Evolutionary conservation across 2,113 vertebrate genomes (phyloP).

Genomic region (Dendrocopos noguchii): DNA sequence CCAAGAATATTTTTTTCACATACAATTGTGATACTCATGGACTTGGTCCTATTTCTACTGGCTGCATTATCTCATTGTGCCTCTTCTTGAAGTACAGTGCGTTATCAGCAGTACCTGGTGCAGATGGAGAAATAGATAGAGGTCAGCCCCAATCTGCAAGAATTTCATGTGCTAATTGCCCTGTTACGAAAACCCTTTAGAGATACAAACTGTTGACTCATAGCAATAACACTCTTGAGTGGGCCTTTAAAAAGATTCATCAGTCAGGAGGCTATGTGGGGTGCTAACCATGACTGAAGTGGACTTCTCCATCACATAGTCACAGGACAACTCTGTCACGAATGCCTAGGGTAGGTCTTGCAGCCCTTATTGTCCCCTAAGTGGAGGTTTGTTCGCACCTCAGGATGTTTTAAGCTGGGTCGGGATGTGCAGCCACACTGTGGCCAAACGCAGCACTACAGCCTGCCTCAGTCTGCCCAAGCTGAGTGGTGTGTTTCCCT

Average conservation of each 20-base stretch:
- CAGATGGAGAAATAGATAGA: background rate
- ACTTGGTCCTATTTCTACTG: background rate
- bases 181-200: background rate
- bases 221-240: background rate
- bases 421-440: conserved; percentile 6
- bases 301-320: background rate
- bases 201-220: background rate
- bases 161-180: background rate
- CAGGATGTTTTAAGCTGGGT: background rate
- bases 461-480: background rate
- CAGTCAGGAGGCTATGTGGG: background rate
- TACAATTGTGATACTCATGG: background rate
- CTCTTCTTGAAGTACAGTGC: background rate
- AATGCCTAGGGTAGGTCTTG: background rate
- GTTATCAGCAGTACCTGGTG: background rate
- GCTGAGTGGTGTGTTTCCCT: background rate
- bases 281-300: background rate
- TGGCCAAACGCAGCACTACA: conserved; percentile 30
- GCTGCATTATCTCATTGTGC: background rate
- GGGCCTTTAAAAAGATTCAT: background rate
- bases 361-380: background rate
- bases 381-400: background rate
- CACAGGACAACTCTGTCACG: background rate
- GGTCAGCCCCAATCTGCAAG: background rate
- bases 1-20: background rate